Base-by-base conservation (phyloP, 2,888 invertebrate genomes). In the Adineta ricciae region DNA sequence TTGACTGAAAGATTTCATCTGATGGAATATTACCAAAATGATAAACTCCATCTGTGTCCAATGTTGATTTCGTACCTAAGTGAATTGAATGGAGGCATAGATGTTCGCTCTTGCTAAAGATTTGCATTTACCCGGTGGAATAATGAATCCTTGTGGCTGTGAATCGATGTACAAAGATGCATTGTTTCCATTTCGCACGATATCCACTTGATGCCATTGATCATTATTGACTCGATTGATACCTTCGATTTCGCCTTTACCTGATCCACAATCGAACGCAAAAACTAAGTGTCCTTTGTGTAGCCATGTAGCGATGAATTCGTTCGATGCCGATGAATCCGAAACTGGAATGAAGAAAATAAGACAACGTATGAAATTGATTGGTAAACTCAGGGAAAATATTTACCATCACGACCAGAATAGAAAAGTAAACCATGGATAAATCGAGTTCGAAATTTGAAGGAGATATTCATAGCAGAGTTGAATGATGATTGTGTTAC, bases 231-330 rank as follows among this genome's bases (percentile, higher is more conserved):
- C 24, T 41, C 78, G 78, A 78, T 41, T 41, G 4, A 38, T 78
- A 78, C 78, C 41, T 78, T 78, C 78, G 7, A 78, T 78, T 38
- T 78, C 78, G n/a, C 41, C 78, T 78, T 78, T 78, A 41, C 85
- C 85, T 24, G 78, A 54, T 24, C 85, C 85, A 16, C 78, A 56
- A 84, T 85, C 85, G 78, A 82, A 85, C 14, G 85, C 85, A 41
- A 41, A 85, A 32, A 83, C 52, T 82, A 85, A 41, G 7, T 32
- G 82, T 14, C 85, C 85, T 54, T 84, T 52, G 7, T 85, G 21
- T 19, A 85, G 14, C 85, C 85, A 85, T n/a, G 52, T 27, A 56
- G 85, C 52, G 27, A 85, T 82, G 24, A 85, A 85, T 46, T 85
- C 85, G 41, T 41, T 41, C 32, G 19, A 64, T 19, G n/a, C 14